These are phyloP conservation scores for Dolichomitus sp. DNA, from an alignment of 2,888 invertebrate species.

Conservation along the genomic window DNA sequence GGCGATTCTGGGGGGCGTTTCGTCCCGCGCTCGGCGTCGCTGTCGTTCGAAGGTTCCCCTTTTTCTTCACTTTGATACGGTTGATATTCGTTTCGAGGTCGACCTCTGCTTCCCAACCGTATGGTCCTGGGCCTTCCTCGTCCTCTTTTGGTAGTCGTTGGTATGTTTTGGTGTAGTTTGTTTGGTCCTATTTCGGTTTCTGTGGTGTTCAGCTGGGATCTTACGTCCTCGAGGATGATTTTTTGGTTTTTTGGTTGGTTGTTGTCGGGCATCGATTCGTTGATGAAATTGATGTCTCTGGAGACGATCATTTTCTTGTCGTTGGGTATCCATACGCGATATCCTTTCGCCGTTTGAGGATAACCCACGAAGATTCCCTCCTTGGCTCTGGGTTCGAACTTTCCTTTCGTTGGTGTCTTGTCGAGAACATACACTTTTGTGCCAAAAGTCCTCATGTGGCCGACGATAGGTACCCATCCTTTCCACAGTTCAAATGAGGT, in stretches of 20 bases:
- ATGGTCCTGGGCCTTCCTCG: constrained; percentile 52
- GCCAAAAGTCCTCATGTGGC: constrained; percentile 26
- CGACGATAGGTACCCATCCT: neutral
- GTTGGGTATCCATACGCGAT: constrained; percentile 58
- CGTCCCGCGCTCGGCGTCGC: neutral
- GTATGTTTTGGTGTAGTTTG: neutral
- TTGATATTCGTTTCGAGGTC: constrained; percentile 54
- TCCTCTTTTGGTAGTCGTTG: constrained; percentile 16
- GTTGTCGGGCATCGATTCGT: neutral
- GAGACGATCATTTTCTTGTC: constrained; percentile 47
- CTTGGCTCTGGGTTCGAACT: constrained; percentile 25
- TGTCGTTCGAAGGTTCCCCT: neutral
- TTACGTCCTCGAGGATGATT: too few species aligned
- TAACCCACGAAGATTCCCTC: constrained; percentile 43
- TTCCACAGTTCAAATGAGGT: constrained; percentile 13
- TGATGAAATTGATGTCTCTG: constrained; percentile 55
- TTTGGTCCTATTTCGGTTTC: constrained; percentile 9
- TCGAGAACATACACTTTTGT: constrained; percentile 5
- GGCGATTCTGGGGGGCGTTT: neutral
- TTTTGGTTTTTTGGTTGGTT: neutral
- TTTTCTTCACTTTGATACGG: neutral
- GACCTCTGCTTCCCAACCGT: constrained; percentile 44
- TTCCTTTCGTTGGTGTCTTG: constrained; percentile 3
- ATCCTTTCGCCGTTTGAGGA: constrained; percentile 51
- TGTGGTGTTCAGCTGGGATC: neutral